Evolutionary conservation across 2,113 vertebrate species (phyloP), one percentile per base, ranked within the genome.

Genomic region (Hydropotes inermis): DNA sequence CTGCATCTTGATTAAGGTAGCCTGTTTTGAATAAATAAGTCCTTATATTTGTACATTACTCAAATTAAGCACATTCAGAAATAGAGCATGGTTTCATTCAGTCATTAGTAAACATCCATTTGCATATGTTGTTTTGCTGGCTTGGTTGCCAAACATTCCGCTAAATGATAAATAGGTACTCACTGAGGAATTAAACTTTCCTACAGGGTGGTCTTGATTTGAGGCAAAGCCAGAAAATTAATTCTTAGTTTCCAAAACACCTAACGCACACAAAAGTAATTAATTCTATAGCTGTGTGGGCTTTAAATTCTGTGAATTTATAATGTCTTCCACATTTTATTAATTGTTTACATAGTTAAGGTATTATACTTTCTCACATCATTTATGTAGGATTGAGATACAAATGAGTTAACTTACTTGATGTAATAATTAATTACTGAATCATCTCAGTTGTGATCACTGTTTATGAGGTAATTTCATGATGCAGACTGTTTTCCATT

Each of bases 171-270:
- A 98, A 98, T 91, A 98, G 79, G 96, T 89, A 95, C 61, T 97
- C 95, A 97, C 78, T 91, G 96, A 97, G 86, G 97, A 98, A 98
- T 98, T 98, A 98, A 98, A 96, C 94, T 96, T 98, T 96, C 88
- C 96, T 98, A 98, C 98, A 96, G 98, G 98, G 99, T 99, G 98
- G 98, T 99, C 98, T 92, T 98, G 85, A 98, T 98, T 98, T 98
- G 96, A 98, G 94, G 98, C 87, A 98, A 98, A 98, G 98, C 87
- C 97, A 98, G 97, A 96, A 99, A 98, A 98, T 50, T 96, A 98
- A 98, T 98, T 96, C 90, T 98, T 95, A 97, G 96, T 98, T 98
- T 99, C 98, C 98, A 98, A 98, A 99, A 98, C 97, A 98, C 98
- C 96, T 97, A 98, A 97, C 89, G 21, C 94, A 96, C 86, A 98